Conservation (phyloP, 1,140 invertebrate genomes). For the Zaprionus ornatus region DNA sequence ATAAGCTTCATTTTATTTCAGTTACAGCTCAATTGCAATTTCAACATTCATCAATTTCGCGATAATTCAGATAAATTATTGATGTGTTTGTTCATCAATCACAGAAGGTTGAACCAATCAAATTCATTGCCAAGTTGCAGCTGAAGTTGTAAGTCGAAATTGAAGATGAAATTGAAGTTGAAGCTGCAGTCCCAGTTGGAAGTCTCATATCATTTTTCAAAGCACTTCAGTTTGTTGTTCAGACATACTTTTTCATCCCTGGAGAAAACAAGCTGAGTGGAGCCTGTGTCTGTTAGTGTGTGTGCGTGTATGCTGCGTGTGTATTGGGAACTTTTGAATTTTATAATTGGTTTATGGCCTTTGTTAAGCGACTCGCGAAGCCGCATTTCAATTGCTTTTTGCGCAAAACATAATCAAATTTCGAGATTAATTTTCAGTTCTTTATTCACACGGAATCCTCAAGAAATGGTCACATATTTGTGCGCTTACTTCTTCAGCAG, state of each 20-base stretch:
- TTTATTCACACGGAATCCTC: constrained; percentile 65
- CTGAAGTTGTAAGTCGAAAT: background rate
- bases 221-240: background rate
- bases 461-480: constrained; percentile 31
- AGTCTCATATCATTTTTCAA: background rate
- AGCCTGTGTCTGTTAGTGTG: background rate
- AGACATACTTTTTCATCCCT: constrained; percentile 25
- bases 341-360: constrained; percentile 76
- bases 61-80: background rate
- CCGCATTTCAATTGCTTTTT: constrained; percentile 69
- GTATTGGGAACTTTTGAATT: constrained; percentile 44
- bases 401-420: constrained; percentile 19
- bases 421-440: constrained; percentile 34
- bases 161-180: background rate
- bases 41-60: background rate
- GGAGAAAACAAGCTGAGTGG: background rate
- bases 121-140: background rate
- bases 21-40: background rate
- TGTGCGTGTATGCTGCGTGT: background rate
- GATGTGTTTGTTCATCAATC: background rate
- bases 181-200: background rate
- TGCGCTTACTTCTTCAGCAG: constrained; percentile 66
- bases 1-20: background rate
- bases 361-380: constrained; percentile 56
- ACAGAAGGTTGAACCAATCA: background rate